Conservation (phyloP, 2,797 vertebrate species). For the Neoniphon sammara region DNA sequence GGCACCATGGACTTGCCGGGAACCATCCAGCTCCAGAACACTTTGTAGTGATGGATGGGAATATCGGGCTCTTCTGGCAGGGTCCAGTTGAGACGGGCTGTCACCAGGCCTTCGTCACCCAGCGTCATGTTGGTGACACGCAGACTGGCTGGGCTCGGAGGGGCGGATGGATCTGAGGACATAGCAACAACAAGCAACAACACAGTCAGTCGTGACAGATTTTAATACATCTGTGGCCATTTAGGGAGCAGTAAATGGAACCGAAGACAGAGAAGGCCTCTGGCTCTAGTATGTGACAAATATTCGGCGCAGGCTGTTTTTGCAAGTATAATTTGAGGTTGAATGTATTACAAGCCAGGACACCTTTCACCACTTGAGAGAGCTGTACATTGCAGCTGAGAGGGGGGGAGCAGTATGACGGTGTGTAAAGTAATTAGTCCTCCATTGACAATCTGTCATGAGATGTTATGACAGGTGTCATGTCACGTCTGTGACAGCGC, state of each 20-base stretch:
- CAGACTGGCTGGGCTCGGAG: slow-evolving; percentile 86
- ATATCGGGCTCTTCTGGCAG: slow-evolving; percentile 89
- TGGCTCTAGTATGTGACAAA: slow-evolving; percentile 40
- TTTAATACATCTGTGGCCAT: slow-evolving; percentile 54
- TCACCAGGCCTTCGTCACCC: slow-evolving; percentile 83
- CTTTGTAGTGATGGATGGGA: slow-evolving; percentile 95
- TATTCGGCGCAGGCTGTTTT: slow-evolving; percentile 34
- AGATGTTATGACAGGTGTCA: slow-evolving; percentile 83
- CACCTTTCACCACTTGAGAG: slow-evolving; percentile 52
- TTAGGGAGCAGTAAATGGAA: slow-evolving; percentile 19
- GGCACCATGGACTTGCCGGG: slow-evolving; percentile 86
- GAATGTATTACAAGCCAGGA: slow-evolving; percentile 26
- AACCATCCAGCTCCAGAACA: slow-evolving; percentile 93
- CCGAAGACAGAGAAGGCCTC: slow-evolving; percentile 13
- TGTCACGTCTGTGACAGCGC: slow-evolving; percentile 71
- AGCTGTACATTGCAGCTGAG: slow-evolving; percentile 5
- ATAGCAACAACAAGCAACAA: slow-evolving; percentile 31
- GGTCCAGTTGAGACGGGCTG: slow-evolving; percentile 87
- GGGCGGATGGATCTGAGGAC: slow-evolving; percentile 89
- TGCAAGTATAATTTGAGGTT: slow-evolving; percentile 38
- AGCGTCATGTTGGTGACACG: slow-evolving; percentile 84
- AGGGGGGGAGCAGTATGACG: slow-evolving; percentile 41
- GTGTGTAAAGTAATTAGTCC: slow-evolving; percentile 76
- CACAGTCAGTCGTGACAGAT: slow-evolving; percentile 28
- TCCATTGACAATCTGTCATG: slow-evolving; percentile 65